Percentiles rank a stretch among this genome's conserved stretches.
These are phyloP conservation scores for Aldabrachelys gigantea DNA, from an alignment of 2,113 vertebrate genomes.

Conservation along the genomic window DNA sequence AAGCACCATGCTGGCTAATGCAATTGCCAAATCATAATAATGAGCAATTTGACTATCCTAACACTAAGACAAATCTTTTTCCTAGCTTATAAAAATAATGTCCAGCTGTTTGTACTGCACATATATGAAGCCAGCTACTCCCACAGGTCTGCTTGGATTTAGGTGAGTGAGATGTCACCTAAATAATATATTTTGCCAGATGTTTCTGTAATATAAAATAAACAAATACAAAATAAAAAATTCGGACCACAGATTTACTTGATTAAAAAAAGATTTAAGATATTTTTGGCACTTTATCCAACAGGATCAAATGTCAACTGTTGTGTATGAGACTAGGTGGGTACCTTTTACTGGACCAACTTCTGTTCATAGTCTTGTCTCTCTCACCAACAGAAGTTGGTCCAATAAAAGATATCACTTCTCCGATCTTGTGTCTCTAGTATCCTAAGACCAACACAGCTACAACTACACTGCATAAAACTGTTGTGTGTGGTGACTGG, in stretches of 20 bases:
- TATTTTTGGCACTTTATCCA: not conserved
- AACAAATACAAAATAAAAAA: not conserved
- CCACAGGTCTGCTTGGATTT: not conserved
- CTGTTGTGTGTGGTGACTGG: not conserved
- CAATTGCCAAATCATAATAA: not conserved
- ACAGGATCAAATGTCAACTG: not conserved
- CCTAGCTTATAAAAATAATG: not conserved
- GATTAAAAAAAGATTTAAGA: not conserved
- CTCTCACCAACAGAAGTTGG: not conserved
- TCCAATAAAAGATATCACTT: not conserved
- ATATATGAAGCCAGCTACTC: not conserved
- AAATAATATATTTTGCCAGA: not conserved
- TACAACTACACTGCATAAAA: not conserved
- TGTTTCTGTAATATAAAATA: not conserved
- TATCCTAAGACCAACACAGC: not conserved
- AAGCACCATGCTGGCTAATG: not conserved
- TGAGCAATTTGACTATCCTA: not conserved
- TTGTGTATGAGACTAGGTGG: not conserved
- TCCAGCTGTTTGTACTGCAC: not conserved
- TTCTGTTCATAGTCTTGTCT: not conserved
- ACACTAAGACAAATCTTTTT: not conserved
- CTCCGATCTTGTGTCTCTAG: not conserved
- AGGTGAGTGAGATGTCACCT: not conserved
- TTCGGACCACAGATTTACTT: not conserved
- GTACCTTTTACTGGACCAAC: not conserved